Percentiles rank a stretch among this genome's conserved stretches.
phyloP scores from a whole-genome alignment of 2,113 vertebrate genomes.

The Erythrolamprus reginae region DNA sequence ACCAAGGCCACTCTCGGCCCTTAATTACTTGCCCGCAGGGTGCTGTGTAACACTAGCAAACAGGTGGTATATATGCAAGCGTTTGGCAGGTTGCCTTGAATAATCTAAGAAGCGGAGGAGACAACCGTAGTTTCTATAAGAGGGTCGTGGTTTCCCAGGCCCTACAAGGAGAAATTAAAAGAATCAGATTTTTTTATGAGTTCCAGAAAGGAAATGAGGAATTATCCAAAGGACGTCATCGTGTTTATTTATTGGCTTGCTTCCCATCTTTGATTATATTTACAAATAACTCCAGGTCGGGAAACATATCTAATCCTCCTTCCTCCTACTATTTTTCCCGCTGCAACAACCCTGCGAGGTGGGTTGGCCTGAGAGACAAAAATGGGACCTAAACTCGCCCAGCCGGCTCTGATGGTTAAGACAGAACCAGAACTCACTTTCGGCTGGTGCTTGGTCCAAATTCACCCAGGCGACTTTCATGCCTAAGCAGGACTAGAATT shows the following conservation, averaged over 20 bases:
- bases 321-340: not conserved
- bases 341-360: too few species aligned
- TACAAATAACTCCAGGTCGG: too few species aligned
- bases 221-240: not conserved
- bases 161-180: not conserved
- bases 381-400: too few species aligned
- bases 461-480: too few species aligned
- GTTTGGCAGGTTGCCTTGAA: not conserved
- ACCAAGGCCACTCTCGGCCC: not conserved
- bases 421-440: too few species aligned
- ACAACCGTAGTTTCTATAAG: fast-evolving
- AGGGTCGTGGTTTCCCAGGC: not conserved
- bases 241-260: too few species aligned
- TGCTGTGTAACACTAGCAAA: not conserved
- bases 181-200: not conserved
- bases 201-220: not conserved
- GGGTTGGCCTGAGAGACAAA: too few species aligned
- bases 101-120: not conserved
- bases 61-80: not conserved
- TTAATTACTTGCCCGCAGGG: not conserved
- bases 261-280: too few species aligned
- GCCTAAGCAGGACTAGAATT: too few species aligned
- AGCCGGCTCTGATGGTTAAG: too few species aligned
- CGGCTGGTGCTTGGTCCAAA: too few species aligned
- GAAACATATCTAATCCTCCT: too few species aligned